These are phyloP conservation scores for Drosophila merina DNA, from an alignment of 2,888 invertebrate genomes.

Conservation along the genomic window DNA sequence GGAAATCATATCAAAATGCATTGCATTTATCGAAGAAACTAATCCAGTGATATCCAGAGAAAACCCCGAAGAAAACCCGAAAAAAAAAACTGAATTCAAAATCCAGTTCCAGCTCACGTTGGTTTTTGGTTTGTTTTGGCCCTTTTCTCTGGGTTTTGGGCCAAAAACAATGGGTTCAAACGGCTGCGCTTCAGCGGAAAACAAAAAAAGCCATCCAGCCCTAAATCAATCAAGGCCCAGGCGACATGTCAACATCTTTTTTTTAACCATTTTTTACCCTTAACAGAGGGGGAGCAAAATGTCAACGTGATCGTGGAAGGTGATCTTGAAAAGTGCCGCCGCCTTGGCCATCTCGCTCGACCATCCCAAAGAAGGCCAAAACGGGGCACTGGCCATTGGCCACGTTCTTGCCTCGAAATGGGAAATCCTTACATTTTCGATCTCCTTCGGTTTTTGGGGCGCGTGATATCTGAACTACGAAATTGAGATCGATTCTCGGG, in stretches of 20 bases:
- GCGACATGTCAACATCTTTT: slow-evolving; percentile 71
- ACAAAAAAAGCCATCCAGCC: slow-evolving; percentile 68
- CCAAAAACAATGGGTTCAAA: slow-evolving; percentile 77
- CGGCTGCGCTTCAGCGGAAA: slow-evolving; percentile 73
- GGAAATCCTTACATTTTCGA: slow-evolving; percentile 19
- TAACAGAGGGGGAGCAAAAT: slow-evolving; percentile 46
- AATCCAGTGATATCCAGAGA: slow-evolving; percentile 43
- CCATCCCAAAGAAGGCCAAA: slow-evolving; percentile 11
- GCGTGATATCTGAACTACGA: slow-evolving; percentile 78
- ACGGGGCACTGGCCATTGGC: neutral
- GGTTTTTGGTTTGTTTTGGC: slow-evolving; percentile 29
- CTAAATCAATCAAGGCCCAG: slow-evolving; percentile 74
- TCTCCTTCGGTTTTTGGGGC: slow-evolving; percentile 35
- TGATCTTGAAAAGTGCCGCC: slow-evolving; percentile 74
- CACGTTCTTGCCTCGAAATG: neutral
- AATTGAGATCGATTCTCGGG: slow-evolving; percentile 76
- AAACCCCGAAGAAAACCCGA: neutral
- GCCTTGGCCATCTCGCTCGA: slow-evolving; percentile 52
- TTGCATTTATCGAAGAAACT: slow-evolving; percentile 36
- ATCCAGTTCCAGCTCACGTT: slow-evolving; percentile 29
- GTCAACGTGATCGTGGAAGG: slow-evolving; percentile 71
- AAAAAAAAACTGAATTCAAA: neutral
- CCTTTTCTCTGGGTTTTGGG: slow-evolving; percentile 37
- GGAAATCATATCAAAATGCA: slow-evolving; percentile 34
- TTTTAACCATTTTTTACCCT: neutral